Evolutionary conservation across 2,888 invertebrate species (phyloP).

Genomic region (Erebia palarica): DNA sequence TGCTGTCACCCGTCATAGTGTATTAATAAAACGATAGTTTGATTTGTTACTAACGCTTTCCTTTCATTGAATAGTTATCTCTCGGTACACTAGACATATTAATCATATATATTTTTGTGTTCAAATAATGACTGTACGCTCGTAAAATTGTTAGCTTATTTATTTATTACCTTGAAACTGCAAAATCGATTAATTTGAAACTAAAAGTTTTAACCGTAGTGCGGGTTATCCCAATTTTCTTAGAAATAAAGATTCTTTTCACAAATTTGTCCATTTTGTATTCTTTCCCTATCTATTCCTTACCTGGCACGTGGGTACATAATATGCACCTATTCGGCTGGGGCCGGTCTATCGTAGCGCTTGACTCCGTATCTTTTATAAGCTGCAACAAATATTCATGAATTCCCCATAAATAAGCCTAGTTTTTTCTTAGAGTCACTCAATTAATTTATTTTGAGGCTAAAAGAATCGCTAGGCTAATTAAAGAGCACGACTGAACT

Average conservation of each 20-base stretch:
- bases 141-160: too few relatives aligned
- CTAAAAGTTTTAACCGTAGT: not conserved
- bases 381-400: conserved; percentile 82
- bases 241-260: not conserved
- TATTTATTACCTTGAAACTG: too few relatives aligned
- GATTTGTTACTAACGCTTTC: too few relatives aligned
- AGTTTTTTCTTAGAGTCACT: conserved; percentile 58
- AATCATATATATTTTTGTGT: too few relatives aligned
- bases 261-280: conserved; percentile 26
- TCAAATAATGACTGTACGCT: too few relatives aligned
- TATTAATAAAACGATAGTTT: too few relatives aligned
- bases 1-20: too few relatives aligned
- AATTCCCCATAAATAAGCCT: conserved; percentile 71
- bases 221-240: not conserved
- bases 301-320: conserved; percentile 62
- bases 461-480: conserved; percentile 57
- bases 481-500: conserved; percentile 45
- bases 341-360: conserved; percentile 58
- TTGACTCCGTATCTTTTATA: conserved; percentile 73
- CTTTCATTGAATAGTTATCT: too few relatives aligned
- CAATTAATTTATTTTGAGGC: conserved; percentile 31
- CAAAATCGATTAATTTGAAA: too few relatives aligned
- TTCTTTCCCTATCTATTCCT: conserved; percentile 54
- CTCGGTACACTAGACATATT: too few relatives aligned
- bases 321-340: conserved; percentile 63